Base-by-base conservation (phyloP, 2,888 invertebrate species). In the Archips xylosteana region DNA sequence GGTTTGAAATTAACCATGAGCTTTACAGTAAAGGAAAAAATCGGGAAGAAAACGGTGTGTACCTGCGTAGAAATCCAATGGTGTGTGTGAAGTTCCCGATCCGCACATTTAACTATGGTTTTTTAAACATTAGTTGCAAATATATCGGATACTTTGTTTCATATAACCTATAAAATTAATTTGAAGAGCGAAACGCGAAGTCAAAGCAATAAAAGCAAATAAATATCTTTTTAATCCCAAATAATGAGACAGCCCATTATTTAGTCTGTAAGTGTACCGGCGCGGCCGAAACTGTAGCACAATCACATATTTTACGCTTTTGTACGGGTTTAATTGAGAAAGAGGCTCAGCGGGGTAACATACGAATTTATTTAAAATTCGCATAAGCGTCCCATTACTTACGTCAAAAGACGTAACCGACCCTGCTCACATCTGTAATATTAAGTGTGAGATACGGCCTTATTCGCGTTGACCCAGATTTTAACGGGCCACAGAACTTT, bases 291-390 rank as follows among this genome's bases (percentile, higher is more conserved):
- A 91, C 90, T 91, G 91, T 92, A 93, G 82, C 92, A 92, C 86
- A 90, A 83, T 90, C 90, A 91, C 92, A 93, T 93, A 94, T 90
- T 88, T 93, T 92, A 92, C 88, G 87, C 90, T 90, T 92, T 91
- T 88, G 91, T 89, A 92, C 83, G 88, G 88, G 85, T 90, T 90
- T 92, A 93, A 93, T 94, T 93, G 92, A 89, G 91, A 85, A 92
- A 92, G 92, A 92, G 89, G 89, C 92, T 71, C 94, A 93, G 93
- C 93, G 89, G 92, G 93, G 88, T 88, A 85, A 90, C 91, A 85
- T 89, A 90, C 88, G 90, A 91, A 92, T 92, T 91, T 92, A 91
- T 91, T 92, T 86, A 86, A 88, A 85, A 84, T 85, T 85, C 87
- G 85, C 89, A 83, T 89, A 90, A 88, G 88, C 86, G 87, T 87